Evolutionary conservation across 1,140 invertebrate genomes (phyloP).

Genomic region (Plodia interpunctella): DNA sequence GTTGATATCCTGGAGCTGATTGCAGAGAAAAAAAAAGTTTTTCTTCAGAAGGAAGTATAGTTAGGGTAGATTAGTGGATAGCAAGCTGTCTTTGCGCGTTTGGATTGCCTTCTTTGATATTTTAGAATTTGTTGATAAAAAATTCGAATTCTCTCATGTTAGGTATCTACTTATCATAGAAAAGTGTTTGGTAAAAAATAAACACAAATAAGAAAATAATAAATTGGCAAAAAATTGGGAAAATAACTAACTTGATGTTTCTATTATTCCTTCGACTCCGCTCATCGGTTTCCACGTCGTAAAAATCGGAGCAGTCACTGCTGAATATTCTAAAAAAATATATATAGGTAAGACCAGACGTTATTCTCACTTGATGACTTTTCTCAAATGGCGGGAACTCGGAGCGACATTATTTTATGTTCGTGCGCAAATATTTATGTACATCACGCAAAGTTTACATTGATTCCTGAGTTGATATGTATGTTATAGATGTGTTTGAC

Average conservation of each 20-base stretch:
- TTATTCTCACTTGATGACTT: not conserved
- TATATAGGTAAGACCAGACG: not conserved
- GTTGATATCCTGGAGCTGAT: not conserved
- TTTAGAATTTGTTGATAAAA: too few species aligned
- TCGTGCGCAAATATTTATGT: constrained; percentile 1
- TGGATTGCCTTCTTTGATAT: too few species aligned
- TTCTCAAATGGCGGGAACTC: not conserved
- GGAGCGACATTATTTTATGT: not conserved
- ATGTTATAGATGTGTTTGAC: not conserved
- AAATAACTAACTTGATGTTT: constrained; percentile 25
- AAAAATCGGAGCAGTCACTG: constrained; percentile 44
- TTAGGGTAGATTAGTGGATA: too few species aligned
- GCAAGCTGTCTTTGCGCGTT: too few species aligned
- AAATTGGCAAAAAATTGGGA: too few species aligned
- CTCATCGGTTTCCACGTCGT: constrained; percentile 41
- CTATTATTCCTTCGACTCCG: constrained; percentile 24
- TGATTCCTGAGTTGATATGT: not conserved
- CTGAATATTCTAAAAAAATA: constrained; percentile 40
- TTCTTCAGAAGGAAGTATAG: not conserved
- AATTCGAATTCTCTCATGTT: too few species aligned
- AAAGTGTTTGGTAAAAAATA: too few species aligned
- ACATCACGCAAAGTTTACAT: not conserved
- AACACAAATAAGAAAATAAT: too few species aligned
- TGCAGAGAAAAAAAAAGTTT: not conserved
- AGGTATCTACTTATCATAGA: too few species aligned